Percentiles rank a stretch among this genome's conserved stretches.
Evolutionary conservation across 2,113 vertebrate species (phyloP).

Genomic region (Haemorhous mexicanus): DNA sequence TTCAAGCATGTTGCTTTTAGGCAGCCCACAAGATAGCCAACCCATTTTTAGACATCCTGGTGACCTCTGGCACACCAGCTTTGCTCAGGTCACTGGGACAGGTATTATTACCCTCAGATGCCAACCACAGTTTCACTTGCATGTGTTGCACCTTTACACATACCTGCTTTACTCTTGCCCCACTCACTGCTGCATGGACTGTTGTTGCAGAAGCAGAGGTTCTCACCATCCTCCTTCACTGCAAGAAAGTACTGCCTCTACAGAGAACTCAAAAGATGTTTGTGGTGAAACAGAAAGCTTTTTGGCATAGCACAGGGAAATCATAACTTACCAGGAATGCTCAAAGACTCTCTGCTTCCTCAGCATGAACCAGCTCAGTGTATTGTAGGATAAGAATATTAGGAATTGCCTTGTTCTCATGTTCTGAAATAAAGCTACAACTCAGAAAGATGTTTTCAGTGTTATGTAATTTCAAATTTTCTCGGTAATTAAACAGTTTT

Average conservation of each 20-base stretch:
- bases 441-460: background rate
- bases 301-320: background rate
- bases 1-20: background rate
- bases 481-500: background rate
- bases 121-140: background rate
- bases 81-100: background rate
- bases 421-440: background rate
- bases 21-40: background rate
- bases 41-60: background rate
- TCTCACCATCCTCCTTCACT: background rate
- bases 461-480: background rate
- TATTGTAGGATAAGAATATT: background rate
- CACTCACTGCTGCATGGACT: background rate
- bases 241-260: background rate
- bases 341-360: background rate
- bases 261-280: background rate
- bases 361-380: background rate
- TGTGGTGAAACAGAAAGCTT: background rate
- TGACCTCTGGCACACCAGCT: background rate
- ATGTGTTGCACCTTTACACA: background rate
- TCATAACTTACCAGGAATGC: background rate
- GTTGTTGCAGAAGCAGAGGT: background rate
- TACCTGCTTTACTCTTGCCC: accelerated
- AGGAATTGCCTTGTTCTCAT: background rate
- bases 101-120: background rate